Evolutionary conservation across 2,888 invertebrate species (phyloP), one percentile per base, ranked within the genome.

Genomic region (Sinodicranocentrus sp.): DNA sequence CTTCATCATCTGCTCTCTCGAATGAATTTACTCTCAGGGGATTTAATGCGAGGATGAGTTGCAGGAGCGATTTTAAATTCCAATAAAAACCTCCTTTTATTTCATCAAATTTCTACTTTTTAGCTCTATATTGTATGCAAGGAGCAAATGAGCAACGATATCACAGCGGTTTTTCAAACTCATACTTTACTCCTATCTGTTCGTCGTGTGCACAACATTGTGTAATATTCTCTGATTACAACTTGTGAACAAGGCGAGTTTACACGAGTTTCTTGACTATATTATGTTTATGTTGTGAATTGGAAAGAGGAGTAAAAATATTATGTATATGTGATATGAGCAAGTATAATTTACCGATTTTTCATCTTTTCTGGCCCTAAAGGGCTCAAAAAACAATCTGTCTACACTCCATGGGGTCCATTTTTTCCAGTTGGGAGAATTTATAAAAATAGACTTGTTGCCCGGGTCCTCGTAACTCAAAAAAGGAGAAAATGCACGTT

Each of bases 321-420:
- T 52, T 17, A 57, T 21, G 59, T 26, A 48, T 43, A 67, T 80
- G 61, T 80, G 67, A 57, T 80, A 75, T 63, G 78, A 59, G 67
- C 75, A 78, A 71, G 85, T 85, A 87, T 88, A 87, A 88, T 88
- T 88, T 88, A 85, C 88, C 88, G 86, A 87, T 87, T 88, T 87
- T 88, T 88, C 88, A 86, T 86, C 70, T 68, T 82, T 73, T 70
- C 68, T 73, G 79, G 84, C 82, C 87, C 88, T 86, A 86, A 87
- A 87, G 87, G 88, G 86, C 84, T 85, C 84, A 86, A 88, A 87
- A 88, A 88, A 88, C 88, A 88, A 88, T 88, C 88, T 88, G 88
- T 87, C 87, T 75, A 83, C 88, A 57, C 83, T 67, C 84, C 87
- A 88, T 86, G 88, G 77, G 87, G 88, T 87, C 88, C 73, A 72